Evolutionary conservation across 2,888 invertebrate genomes (phyloP).

Genomic region (Ormyrus nitidulus): DNA sequence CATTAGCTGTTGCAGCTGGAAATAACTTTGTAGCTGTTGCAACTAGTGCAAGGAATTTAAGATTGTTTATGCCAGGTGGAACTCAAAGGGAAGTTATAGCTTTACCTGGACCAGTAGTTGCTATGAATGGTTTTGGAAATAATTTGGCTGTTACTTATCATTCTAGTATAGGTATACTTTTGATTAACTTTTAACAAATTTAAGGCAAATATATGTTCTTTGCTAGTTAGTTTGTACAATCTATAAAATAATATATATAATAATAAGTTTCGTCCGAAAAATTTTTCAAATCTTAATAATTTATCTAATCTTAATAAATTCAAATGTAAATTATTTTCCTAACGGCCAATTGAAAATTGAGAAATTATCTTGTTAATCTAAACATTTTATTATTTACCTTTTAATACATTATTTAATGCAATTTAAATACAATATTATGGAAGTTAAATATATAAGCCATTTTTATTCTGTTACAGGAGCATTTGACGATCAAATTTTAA

Average conservation of each 20-base stretch:
- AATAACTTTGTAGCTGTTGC: conserved; percentile 87
- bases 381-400: no score
- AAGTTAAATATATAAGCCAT: conserved; percentile 3
- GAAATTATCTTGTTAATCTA: conserved; percentile 4
- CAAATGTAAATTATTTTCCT: not conserved
- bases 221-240: no score
- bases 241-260: not conserved
- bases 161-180: conserved; percentile 76
- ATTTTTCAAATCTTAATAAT: no score
- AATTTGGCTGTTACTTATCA: conserved; percentile 83
- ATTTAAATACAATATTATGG: not conserved
- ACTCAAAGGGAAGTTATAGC: conserved; percentile 88
- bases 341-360: not conserved
- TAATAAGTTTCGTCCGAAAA: no score
- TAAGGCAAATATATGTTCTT: no score
- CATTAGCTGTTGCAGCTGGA: conserved; percentile 81
- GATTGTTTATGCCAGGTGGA: conserved; percentile 92
- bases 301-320: no score
- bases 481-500: conserved; percentile 78
- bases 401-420: not conserved
- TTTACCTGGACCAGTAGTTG: conserved; percentile 85
- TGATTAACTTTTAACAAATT: no score
- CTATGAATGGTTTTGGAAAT: conserved; percentile 80
- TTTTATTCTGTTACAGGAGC: conserved; percentile 67
- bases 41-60: conserved; percentile 84